Conservation (phyloP, 2,797 vertebrate genomes). For the Acestrorhynchus altus region DNA sequence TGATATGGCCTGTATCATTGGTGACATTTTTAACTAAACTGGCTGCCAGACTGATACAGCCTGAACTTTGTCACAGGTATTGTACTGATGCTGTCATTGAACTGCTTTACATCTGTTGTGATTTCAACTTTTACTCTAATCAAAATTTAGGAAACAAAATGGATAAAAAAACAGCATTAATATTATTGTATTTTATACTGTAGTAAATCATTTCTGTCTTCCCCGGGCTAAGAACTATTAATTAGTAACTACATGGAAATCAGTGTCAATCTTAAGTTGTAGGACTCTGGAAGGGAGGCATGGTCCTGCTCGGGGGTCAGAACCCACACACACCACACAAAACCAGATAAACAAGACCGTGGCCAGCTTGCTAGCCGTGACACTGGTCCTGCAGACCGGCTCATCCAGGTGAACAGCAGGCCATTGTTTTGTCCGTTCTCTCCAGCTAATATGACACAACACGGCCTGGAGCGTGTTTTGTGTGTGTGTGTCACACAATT, state of each 20-base stretch:
- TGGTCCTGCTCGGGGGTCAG: no score
- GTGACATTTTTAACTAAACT: no score
- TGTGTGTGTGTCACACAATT: neutral
- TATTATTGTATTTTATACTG: neutral
- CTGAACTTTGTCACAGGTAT: no score
- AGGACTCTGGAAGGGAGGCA: no score
- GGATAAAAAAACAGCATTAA: no score
- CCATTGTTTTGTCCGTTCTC: slow-evolving; percentile 45
- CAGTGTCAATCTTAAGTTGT: no score
- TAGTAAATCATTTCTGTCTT: neutral
- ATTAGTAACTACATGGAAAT: neutral
- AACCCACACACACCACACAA: slow-evolving; percentile 19
- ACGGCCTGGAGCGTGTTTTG: neutral
- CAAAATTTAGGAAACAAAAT: no score
- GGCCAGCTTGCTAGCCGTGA: slow-evolving; percentile 28
- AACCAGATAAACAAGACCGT: slow-evolving; percentile 10
- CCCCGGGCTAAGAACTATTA: neutral
- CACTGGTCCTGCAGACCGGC: slow-evolving; percentile 41
- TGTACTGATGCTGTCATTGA: no score
- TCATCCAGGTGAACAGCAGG: slow-evolving; percentile 56
- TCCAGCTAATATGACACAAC: slow-evolving; percentile 32
- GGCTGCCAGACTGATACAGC: no score
- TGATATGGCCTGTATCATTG: no score
- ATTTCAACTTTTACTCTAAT: no score
- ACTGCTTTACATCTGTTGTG: no score